Conservation (phyloP, 1,140 invertebrate species). For the Elysia chlorotica region DNA sequence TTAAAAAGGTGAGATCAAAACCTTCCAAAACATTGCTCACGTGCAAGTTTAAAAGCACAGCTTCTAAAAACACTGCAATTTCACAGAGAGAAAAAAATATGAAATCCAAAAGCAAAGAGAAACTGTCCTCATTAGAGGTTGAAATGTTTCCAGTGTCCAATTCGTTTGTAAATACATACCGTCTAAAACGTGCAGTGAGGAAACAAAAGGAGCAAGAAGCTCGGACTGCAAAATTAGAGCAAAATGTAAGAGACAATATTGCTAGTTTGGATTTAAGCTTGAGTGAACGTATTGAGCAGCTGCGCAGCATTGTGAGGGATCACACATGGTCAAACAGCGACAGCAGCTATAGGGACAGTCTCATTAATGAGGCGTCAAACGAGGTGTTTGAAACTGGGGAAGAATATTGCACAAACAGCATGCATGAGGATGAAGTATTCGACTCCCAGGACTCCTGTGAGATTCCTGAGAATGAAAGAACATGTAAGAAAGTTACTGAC, state of each 20-base stretch:
- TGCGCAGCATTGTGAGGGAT: slow-evolving; percentile 10
- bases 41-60: no score
- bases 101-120: background rate
- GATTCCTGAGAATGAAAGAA: no score
- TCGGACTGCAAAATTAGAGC: background rate
- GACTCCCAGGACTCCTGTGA: no score
- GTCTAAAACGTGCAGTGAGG: background rate
- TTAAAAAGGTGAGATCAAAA: slow-evolving; percentile 41
- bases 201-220: background rate
- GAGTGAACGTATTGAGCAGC: background rate
- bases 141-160: slow-evolving; percentile 14
- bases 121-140: background rate
- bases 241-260: background rate
- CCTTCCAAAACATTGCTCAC: no score
- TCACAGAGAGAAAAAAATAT: background rate
- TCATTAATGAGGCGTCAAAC: background rate
- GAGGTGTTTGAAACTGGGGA: no score
- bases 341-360: background rate
- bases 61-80: background rate
- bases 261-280: background rate
- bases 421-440: no score
- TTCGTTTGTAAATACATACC: background rate
- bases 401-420: no score
- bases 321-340: slow-evolving; percentile 12
- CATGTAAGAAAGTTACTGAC: no score